phyloP scores from a whole-genome alignment of 35 echinoderm and acorn worm species.

The Apostichopus parvimensis region DNA sequence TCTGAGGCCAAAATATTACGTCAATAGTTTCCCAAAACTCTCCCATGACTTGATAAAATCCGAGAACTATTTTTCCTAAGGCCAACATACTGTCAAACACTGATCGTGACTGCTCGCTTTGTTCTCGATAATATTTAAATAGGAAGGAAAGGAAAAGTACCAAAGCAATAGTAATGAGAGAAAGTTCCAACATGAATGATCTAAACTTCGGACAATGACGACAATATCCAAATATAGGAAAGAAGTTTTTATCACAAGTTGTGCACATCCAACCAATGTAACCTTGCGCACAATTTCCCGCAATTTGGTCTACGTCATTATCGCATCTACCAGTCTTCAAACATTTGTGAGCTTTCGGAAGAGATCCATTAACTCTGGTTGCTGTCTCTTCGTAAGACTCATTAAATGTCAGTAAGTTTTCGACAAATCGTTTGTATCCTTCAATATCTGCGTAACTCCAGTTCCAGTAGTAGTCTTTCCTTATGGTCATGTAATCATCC shows the following conservation, averaged over 20 bases:
- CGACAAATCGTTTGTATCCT: constrained; percentile 33
- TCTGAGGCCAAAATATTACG: constrained; percentile 25
- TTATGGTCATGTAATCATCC: constrained; percentile 23
- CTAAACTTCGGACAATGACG: not conserved
- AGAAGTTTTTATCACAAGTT: not conserved
- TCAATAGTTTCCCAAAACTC: constrained; percentile 43
- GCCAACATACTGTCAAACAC: not conserved
- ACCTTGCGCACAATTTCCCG: constrained; percentile 13
- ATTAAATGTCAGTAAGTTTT: not conserved
- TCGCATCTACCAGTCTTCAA: not conserved
- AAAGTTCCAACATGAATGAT: not conserved
- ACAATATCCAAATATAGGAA: constrained; percentile 9
- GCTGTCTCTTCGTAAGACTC: not conserved
- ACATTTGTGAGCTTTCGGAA: constrained; percentile 50
- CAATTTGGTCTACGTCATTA: not conserved
- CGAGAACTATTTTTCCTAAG: not conserved
- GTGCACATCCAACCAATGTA: constrained; percentile 32
- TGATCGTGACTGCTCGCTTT: not conserved
- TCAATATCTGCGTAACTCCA: not conserved
- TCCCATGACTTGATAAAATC: constrained; percentile 60
- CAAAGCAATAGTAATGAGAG: not conserved
- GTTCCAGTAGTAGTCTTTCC: constrained; percentile 50
- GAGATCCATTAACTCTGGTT: not conserved
- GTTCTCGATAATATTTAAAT: not conserved
- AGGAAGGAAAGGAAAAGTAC: not conserved